Conservation (phyloP, 2,888 invertebrate species). For the Limnephilus auricula region DNA sequence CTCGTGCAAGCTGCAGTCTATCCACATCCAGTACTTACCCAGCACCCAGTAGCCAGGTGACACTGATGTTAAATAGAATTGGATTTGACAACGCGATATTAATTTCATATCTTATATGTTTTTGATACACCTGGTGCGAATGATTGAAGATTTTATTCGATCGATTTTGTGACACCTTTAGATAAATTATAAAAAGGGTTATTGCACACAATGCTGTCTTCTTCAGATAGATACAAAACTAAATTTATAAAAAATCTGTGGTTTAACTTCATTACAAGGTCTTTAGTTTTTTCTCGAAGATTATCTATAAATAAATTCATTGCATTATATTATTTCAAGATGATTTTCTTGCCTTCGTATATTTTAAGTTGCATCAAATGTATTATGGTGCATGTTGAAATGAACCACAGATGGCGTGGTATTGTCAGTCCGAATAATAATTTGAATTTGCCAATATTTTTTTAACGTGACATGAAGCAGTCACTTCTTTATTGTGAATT, state of each 20-base stretch:
- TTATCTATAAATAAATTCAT: no score
- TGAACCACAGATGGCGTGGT: no score
- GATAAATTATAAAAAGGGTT: neutral
- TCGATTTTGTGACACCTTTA: neutral
- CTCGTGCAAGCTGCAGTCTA: slow-evolving; percentile 52
- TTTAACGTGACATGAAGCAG: no score
- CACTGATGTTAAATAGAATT: slow-evolving; percentile 28
- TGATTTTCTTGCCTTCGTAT: no score
- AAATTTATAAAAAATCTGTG: neutral
- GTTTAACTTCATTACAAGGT: no score
- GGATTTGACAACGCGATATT: slow-evolving; percentile 2
- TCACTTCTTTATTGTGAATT: no score
- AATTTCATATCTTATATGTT: slow-evolving; percentile 5
- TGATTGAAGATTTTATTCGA: neutral
- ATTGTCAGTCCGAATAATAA: no score
- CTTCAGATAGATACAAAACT: neutral
- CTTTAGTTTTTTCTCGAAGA: no score
- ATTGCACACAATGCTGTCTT: neutral
- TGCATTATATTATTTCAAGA: no score
- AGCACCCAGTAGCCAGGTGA: slow-evolving; percentile 57
- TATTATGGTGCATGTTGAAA: no score
- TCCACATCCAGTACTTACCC: neutral
- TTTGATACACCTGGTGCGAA: slow-evolving; percentile 20
- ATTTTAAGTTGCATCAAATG: no score
- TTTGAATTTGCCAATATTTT: no score